Evolutionary conservation across 1,140 invertebrate species (phyloP), one percentile per base, ranked within the genome.

Genomic region (Orussus abietinus): DNA sequence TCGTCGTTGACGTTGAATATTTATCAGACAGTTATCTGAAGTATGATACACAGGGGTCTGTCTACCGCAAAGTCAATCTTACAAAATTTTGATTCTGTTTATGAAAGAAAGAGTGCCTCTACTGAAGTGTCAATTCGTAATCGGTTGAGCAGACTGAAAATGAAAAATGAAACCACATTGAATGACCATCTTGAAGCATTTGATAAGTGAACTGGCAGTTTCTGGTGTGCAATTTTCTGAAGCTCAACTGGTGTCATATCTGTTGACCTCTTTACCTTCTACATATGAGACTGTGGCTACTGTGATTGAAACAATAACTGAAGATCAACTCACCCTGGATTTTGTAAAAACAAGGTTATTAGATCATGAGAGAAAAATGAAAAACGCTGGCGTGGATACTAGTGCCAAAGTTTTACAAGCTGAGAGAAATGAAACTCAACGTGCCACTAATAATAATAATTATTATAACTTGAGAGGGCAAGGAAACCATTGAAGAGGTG

Each of bases 1-100:
- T 25, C n/a, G 22, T 25, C n/a, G n/a, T n/a, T n/a, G n/a, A n/a
- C n/a, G n/a, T n/a, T 25, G 22, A 25, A 25, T 25, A 25, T 25
- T 25, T 25, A 25, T 25, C 22, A n/a, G 22, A 25, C n/a, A n/a
- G 6, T 25, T 25, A 25, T n/a, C 22, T 25, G 22, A 25, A 25
- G n/a, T 25, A 25, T 25, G 22, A 25, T 25, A 25, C 6, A 25
- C 22, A 6, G 6, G 22, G 22, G n/a, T n/a, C n/a, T n/a, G n/a
- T 7, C 6, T 25, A 25, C 22, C n/a, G 22, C n/a, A 7, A 25
- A 25, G n/a, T 25, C 22, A 7, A 25, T 25, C n/a, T n/a, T 25
- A n/a, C 6, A 6, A 25, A 25, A n/a, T 7, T 25, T 25, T 7
- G 22, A 25, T 25, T 7, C 6, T 25, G n/a, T 25, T n/a, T 25